Conservation (phyloP, 1,140 invertebrate species). For the Pteromalus puparum region DNA sequence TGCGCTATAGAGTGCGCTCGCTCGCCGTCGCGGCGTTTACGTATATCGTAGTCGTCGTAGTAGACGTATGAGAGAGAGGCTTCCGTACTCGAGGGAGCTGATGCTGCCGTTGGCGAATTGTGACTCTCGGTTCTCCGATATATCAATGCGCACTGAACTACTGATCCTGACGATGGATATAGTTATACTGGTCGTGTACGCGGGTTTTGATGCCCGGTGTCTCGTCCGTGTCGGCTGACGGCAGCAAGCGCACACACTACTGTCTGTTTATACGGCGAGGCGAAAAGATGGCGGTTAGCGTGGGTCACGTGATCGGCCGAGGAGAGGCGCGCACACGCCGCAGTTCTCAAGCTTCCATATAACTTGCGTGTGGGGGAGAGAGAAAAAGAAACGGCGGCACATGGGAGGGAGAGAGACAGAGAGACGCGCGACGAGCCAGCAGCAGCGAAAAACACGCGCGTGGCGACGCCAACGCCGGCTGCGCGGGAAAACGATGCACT, state of each 20-base stretch:
- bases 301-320: slow-evolving; percentile 74
- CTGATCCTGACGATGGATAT: no score
- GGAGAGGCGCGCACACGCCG: slow-evolving; percentile 35
- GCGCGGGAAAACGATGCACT: neutral
- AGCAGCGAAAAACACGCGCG: slow-evolving; percentile 40
- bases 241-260: slow-evolving; percentile 22
- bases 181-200: neutral
- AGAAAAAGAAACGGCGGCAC: neutral
- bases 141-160: neutral
- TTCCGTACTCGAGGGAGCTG: neutral
- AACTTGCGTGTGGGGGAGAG: no score
- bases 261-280: slow-evolving; percentile 74
- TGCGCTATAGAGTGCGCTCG: slow-evolving; percentile 67
- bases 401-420: neutral
- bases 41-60: neutral
- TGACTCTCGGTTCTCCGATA: neutral
- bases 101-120: neutral
- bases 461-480: slow-evolving; percentile 56
- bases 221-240: neutral
- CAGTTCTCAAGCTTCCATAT: neutral
- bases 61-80: neutral
- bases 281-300: slow-evolving; percentile 77
- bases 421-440: neutral
- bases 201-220: slow-evolving; percentile 1
- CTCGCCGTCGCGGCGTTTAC: slow-evolving; percentile 20